Percentiles rank a stretch among this genome's conserved stretches.
Conservation (phyloP, 2,888 invertebrate species). For the Teinopalpus imperialis region DNA sequence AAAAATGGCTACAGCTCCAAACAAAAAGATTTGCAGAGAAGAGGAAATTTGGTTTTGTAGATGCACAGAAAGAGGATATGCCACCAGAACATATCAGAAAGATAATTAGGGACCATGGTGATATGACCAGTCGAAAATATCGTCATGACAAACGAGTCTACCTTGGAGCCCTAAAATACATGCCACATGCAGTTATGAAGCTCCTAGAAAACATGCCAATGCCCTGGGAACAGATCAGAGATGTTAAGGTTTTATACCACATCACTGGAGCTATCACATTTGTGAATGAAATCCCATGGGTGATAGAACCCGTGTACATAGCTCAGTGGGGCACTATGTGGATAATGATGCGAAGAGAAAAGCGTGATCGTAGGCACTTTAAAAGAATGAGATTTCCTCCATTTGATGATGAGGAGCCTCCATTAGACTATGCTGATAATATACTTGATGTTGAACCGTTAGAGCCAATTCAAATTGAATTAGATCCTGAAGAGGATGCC, state of each 20-base stretch:
- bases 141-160: slow-evolving; percentile 99
- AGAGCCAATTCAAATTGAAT: slow-evolving; percentile 99
- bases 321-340: slow-evolving; percentile 99
- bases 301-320: slow-evolving; percentile 99
- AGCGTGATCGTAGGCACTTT: slow-evolving; percentile 98
- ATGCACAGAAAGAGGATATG: slow-evolving; percentile 99
- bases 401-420: slow-evolving; percentile 99
- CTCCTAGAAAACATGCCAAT: slow-evolving; percentile 99
- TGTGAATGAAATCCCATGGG: slow-evolving; percentile 99
- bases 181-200: slow-evolving; percentile 99
- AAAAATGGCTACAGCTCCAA: slow-evolving; percentile 99
- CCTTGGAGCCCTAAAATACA: slow-evolving; percentile 98
- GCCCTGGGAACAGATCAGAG: slow-evolving; percentile 99
- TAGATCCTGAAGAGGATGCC: slow-evolving; percentile 96
- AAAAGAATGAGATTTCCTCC: slow-evolving; percentile 99
- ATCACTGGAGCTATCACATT: slow-evolving; percentile 99
- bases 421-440: slow-evolving; percentile 99
- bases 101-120: slow-evolving; percentile 99
- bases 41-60: slow-evolving; percentile 98
- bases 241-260: slow-evolving; percentile 98
- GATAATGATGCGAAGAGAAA: slow-evolving; percentile 99
- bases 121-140: slow-evolving; percentile 99
- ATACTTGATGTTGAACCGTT: slow-evolving; percentile 99
- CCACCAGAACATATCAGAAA: slow-evolving; percentile 99
- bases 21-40: slow-evolving; percentile 99